Evolutionary conservation across 2,797 vertebrate species (phyloP).

Genomic region (Gambelia wislizenii): DNA sequence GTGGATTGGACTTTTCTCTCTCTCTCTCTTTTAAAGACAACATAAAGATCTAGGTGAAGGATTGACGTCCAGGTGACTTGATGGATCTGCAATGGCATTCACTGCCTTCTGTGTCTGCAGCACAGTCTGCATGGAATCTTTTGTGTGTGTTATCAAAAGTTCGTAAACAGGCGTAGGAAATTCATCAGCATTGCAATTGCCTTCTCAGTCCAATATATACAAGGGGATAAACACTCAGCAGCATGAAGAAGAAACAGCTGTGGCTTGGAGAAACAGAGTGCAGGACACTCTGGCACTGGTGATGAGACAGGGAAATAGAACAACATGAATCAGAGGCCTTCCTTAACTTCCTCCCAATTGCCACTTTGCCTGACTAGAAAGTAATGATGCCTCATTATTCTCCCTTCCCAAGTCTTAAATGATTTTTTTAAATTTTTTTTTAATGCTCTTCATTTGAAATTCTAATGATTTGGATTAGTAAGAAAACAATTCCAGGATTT

Average conservation of each 20-base stretch:
- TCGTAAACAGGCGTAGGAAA: constrained; percentile 19
- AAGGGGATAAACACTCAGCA: fast-evolving
- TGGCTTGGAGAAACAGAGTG: neutral
- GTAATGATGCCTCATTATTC: neutral
- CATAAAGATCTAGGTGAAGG: constrained; percentile 36
- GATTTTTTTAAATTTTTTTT: neutral
- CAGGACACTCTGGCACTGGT: constrained; percentile 15
- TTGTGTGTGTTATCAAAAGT: neutral
- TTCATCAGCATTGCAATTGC: constrained; percentile 15
- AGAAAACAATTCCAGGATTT: neutral
- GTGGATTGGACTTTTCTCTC: neutral
- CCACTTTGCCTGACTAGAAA: constrained; percentile 20
- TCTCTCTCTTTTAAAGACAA: neutral
- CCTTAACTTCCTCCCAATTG: constrained; percentile 10
- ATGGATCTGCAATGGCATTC: constrained; percentile 38
- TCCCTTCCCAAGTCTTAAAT: neutral
- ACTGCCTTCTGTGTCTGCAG: neutral
- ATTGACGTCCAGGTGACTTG: constrained; percentile 33
- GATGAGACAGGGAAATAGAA: neutral
- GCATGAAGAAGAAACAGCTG: constrained; percentile 8
- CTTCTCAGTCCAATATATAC: neutral
- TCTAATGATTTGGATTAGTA: constrained; percentile 31
- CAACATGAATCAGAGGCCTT: constrained; percentile 1
- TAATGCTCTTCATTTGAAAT: neutral
- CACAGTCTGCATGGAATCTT: neutral